Evolutionary conservation across 2,113 vertebrate species (phyloP), one percentile per base, ranked within the genome.

Genomic region (Amazona guildingii): DNA sequence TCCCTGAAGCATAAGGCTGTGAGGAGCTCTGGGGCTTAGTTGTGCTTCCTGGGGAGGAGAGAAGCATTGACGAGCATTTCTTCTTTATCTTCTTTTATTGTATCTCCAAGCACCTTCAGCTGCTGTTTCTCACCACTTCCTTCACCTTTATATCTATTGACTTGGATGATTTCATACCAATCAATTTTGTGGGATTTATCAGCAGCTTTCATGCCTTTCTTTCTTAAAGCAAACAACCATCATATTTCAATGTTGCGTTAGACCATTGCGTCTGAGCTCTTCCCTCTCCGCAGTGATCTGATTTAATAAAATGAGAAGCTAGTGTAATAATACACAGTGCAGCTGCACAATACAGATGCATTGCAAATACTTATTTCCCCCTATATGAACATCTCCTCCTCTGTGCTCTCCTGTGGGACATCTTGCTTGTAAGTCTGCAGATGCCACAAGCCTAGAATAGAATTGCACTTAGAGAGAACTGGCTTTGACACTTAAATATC

Each of bases 271-370:
- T 95, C 48, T 79, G 51, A 89, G 74, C 52, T 91, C 43, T 84
- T 92, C 59, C 28, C 23, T 63, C 83, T 82, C 73, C 87, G 66
- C 55, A 62, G 62, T 85, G 70, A 89, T 95, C 39, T 94, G 69
- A 92, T 94, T 84, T 86, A 28, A 87, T 72, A 88, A 91, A 94
- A 89, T n/a, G 48, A 95, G 62, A 91, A 89, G 8, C 66, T 37
- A 41, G 27, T 83, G 43, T 82, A 92, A 95, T 95, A 94, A 89
- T 66, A 66, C 66, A 78, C 52, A 73, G 55, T 76, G 57, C 91
- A 95, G 93, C 94, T 96, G 93, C 62, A 95, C 77, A 91, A 31
- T 9, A 57, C 2, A 3, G 52, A 33, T 95, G 52, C 44, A 23
- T 10, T 66, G 66, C 55, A 90, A 92, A 73, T 84, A 64, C 11